Evolutionary conservation across 2,888 invertebrate species (phyloP).

Genomic region (Heteromyza rotundicornis): DNA sequence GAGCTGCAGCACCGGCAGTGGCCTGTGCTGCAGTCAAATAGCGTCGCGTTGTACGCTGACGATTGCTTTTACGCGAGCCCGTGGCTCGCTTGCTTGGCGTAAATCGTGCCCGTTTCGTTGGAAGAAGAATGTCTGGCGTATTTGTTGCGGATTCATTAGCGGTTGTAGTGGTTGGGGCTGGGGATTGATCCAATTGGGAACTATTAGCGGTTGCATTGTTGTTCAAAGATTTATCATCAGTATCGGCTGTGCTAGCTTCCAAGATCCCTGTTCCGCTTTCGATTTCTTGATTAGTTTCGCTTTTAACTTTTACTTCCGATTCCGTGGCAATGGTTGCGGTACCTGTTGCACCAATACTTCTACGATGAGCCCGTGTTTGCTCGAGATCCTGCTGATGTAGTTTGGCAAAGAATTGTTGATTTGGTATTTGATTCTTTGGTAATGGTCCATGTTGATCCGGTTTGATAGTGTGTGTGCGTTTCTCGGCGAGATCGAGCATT

Average conservation of each 20-base stretch:
- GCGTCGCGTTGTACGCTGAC: conserved; percentile 56
- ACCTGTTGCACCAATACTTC: conserved; percentile 23
- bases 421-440: conserved; percentile 61
- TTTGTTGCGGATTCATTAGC: neutral
- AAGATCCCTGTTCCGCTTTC: neutral
- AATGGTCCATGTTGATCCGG: conserved; percentile 65
- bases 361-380: conserved; percentile 49
- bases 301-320: neutral
- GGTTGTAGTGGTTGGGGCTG: neutral
- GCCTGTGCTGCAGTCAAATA: conserved; percentile 44
- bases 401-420: conserved; percentile 62
- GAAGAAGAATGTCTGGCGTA: neutral
- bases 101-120: conserved; percentile 44
- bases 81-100: conserved; percentile 62
- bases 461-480: conserved; percentile 68
- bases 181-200: conserved; percentile 20
- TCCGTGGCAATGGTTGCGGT: neutral
- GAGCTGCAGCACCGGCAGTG: conserved; percentile 23
- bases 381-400: conserved; percentile 60
- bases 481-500: conserved; percentile 84
- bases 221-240: conserved; percentile 22
- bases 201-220: conserved; percentile 22
- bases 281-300: neutral
- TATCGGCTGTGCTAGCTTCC: neutral
- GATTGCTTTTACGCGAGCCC: conserved; percentile 57